Evolutionary conservation across 2,888 invertebrate species (phyloP), one percentile per base, ranked within the genome.

Genomic region (Serrognathus titanus): DNA sequence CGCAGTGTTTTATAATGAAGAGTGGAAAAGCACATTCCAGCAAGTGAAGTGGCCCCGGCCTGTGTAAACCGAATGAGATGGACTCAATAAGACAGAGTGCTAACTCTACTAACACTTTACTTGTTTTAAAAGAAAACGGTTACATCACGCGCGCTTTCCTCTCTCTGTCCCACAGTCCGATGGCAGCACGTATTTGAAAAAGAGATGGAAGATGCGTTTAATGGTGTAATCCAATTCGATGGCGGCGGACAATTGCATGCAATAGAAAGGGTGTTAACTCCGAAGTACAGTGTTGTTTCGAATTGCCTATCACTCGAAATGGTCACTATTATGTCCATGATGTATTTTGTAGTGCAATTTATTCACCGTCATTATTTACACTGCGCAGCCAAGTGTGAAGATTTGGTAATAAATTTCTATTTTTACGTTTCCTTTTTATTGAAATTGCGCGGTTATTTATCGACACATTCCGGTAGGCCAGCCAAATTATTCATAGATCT

Each of bases 61-160:
- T 67, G 69, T 69, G 70, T 67, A 67, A 69, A 70, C 66, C 64
- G 65, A 69, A 68, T 69, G 71, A 70, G 70, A 71, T 71, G 71
- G 68, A 68, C 68, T 70, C 72, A 75, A 75, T 75, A 74, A 74
- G 73, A 75, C 73, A 71, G 70, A 75, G 74, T 75, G 75, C 71
- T 72, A 68, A 68, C 64, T 65, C 64, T 64, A 63, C 65, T 67
- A 67, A 65, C 66, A 64, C 61, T 64, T 66, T 60, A 56, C 39
- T 37, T 53, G 50, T 41, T 53, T 24, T 35, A 53, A 51, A 54
- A 51, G 50, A 58, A 54, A 53, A 56, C 56, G 47, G 53, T 57
- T 48, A 53, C 54, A 47, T 51, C 52, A 31, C 35, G 35, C 24
- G 35, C 11, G 38, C 40, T 11, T n/a, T 11, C 35, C 43, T 43